Evolutionary conservation across 1,140 invertebrate genomes (phyloP).

Genomic region (Subanguina moxae): DNA sequence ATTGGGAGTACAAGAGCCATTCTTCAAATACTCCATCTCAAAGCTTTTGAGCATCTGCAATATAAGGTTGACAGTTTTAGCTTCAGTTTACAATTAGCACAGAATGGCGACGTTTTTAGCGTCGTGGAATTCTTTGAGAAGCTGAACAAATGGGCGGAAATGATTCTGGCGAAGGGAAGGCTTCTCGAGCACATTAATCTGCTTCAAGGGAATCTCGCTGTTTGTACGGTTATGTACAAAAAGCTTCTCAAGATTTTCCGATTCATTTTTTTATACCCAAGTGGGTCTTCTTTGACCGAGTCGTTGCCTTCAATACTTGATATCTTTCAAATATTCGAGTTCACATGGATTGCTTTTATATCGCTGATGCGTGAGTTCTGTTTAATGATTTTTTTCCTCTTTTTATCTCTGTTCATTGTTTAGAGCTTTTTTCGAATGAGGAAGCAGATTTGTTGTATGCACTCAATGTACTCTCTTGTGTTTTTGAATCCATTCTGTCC

Average conservation of each 20-base stretch:
- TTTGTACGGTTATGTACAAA: constrained; percentile 87
- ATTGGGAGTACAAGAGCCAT: constrained; percentile 37
- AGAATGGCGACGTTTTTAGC: constrained; percentile 61
- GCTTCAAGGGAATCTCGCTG: constrained; percentile 84
- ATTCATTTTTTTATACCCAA: constrained; percentile 70
- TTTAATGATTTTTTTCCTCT: background rate
- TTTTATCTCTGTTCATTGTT: too few relatives aligned
- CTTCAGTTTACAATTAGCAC: background rate
- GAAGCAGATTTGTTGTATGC: constrained; percentile 42
- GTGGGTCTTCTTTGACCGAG: background rate
- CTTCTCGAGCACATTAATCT: constrained; percentile 79
- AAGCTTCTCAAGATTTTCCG: constrained; percentile 69
- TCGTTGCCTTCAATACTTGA: constrained; percentile 16
- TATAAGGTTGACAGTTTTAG: constrained; percentile 1
- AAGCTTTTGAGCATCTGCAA: constrained; percentile 40
- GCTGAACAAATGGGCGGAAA: constrained; percentile 90
- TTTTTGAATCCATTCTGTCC: constrained; percentile 32
- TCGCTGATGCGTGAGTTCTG: constrained; percentile 41
- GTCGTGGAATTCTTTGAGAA: constrained; percentile 91
- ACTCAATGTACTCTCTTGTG: constrained; percentile 41
- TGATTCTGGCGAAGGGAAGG: constrained; percentile 79
- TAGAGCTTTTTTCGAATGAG: constrained; percentile 26
- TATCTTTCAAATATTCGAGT: constrained; percentile 31
- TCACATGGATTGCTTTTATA: constrained; percentile 43
- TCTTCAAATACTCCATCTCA: constrained; percentile 33